Base-by-base conservation (phyloP, 2,888 invertebrate species). In the Lepidochitona cinerea region DNA sequence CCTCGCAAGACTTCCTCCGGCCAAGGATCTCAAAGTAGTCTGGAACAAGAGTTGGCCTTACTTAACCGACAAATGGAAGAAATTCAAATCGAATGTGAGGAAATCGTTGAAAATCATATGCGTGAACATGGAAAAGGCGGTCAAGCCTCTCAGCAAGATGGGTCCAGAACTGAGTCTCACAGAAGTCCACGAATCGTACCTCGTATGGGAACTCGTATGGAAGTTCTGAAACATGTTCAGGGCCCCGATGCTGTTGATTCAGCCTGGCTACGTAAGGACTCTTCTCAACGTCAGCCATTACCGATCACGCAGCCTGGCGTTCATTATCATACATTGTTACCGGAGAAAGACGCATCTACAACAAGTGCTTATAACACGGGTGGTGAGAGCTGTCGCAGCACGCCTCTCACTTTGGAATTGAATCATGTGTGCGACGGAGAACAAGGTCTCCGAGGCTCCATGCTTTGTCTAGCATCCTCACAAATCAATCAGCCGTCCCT, bases 341-440 rank as follows among this genome's bases (percentile, higher is more conserved):
- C n/a, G 12, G 82, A 84, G 66, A 84, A 84, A 66, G 86, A 84
- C 76, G 93, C 93, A 66, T 94, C 94, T 41, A 94, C 94, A 18
- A 88, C 88, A 49, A 89, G 88, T 89, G 94, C 95, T 68, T 95
- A 94, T 88, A 95, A 95, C 85, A 94, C 94, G 1, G 94, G 64
- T 53, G 87, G 94, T 0, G 95, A 94, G 72, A 94, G 94, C n/a
- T 94, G 94, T 84, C 93, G 94, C 81, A 94, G 94, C 84, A 93
- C 89, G 2, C 88, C 88, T 0, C 80, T 89, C 0, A 89, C 89
- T 14, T 80, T 89, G 32, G 89, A 89, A 79, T 81, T 89, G 7
- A 88, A 86, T 71, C 84, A 84, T 72, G 84, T 82, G 9, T 83
- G 84, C 18, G 87, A 87, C 71, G 81, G 84, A 1, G 85, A 87